Evolutionary conservation across 2,113 vertebrate genomes (phyloP).

Genomic region (Heterotis niloticus): DNA sequence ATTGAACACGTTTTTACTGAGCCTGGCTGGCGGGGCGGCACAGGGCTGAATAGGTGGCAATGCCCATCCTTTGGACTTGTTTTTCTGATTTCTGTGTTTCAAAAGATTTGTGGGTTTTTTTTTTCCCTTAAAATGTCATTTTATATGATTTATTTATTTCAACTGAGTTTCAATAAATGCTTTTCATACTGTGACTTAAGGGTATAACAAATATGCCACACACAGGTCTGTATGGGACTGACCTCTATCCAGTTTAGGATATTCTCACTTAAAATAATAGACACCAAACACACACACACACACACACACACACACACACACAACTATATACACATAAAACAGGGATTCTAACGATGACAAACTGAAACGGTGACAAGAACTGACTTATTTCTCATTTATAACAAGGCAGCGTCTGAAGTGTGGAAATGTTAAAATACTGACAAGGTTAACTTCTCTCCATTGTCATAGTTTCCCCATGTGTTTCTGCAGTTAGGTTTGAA

Average conservation of each 20-base stretch:
- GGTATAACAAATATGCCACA: too few relatives aligned
- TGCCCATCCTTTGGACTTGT: slow-evolving; percentile 11
- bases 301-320: not conserved
- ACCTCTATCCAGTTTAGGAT: not conserved
- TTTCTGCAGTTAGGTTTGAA: not conserved
- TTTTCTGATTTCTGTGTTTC: slow-evolving; percentile 41
- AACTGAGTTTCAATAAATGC: slow-evolving; percentile 45
- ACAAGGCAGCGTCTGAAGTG: too few relatives aligned
- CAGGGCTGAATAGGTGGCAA: too few relatives aligned
- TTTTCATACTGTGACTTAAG: slow-evolving; percentile 26
- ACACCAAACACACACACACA: not conserved
- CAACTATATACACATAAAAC: not conserved
- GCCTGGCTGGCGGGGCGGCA: too few relatives aligned
- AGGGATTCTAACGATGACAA: not conserved
- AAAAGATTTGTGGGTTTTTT: slow-evolving; percentile 43
- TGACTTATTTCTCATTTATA: too few relatives aligned
- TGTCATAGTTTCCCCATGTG: too few relatives aligned
- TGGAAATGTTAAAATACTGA: not conserved
- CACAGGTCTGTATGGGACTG: not conserved
- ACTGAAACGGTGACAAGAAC: not conserved
- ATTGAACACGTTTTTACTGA: not conserved
- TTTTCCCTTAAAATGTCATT: slow-evolving; percentile 37
- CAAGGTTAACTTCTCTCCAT: not conserved
- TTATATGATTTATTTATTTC: slow-evolving; percentile 62
- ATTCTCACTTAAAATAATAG: slow-evolving; percentile 15